A percentile compares a stretch with the other conserved stretches of the same genome.
phyloP scores from a whole-genome alignment of 2,113 vertebrate species.

The Centropus bengalensis region DNA sequence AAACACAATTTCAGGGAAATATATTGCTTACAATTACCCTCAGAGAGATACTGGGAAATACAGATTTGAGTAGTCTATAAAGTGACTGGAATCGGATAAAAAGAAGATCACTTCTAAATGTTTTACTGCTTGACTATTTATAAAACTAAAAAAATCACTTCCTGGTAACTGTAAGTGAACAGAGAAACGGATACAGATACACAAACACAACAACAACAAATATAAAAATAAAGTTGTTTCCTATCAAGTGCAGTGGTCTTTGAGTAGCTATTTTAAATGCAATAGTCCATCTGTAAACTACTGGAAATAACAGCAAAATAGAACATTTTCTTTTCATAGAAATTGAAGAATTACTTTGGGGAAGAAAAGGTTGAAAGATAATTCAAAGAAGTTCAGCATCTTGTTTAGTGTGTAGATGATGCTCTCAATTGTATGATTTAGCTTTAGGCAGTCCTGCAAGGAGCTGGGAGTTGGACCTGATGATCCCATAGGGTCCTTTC shows the following conservation, averaged over 20 bases:
- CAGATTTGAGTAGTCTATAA: not conserved
- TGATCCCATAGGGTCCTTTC: no score
- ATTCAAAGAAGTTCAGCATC: not conserved
- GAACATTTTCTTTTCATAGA: not conserved
- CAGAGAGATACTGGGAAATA: not conserved
- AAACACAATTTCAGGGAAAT: not conserved
- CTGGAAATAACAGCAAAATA: not conserved
- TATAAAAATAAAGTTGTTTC: fast-evolving
- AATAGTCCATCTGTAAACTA: not conserved
- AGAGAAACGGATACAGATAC: not conserved
- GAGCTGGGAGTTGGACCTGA: no score
- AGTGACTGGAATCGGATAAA: not conserved
- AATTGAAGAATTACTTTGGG: not conserved
- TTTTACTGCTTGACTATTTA: not conserved
- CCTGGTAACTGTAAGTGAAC: not conserved
- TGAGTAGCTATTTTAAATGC: not conserved
- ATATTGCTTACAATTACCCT: not conserved
- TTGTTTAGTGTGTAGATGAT: no score
- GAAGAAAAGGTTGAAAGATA: not conserved
- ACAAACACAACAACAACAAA: not conserved
- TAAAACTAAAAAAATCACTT: not conserved
- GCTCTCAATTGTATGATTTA: no score
- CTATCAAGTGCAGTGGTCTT: not conserved
- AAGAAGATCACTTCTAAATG: not conserved
- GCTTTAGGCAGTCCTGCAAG: not conserved